Base-by-base conservation (phyloP, 2,797 vertebrate genomes). In the Botia kubotai region DNA sequence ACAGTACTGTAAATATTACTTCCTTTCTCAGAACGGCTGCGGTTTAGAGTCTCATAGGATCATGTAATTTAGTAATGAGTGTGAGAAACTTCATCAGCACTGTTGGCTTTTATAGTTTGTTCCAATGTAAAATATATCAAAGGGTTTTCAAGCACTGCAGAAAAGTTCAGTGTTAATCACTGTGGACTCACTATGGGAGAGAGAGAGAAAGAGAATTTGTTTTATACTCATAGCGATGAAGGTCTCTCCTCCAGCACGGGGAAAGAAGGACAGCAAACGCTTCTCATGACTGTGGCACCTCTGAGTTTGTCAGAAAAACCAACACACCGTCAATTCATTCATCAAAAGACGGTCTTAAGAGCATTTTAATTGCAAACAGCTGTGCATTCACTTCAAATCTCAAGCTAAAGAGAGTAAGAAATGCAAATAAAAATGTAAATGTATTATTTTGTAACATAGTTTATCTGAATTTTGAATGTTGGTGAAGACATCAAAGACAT, bases 71-170 rank as follows among this genome's bases (percentile, higher is more conserved):
- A 1, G 11, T 58, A 60, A 77, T 77, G 53, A 60, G 36, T 77
- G 53, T 69, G 36, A 77, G 39, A 77, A 77, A 58, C 53, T 58
- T 58, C 6, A 48, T 70, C 17, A 0, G 53, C 75, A 48, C 66
- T 39, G 29, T 7, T 79, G 73, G 23, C 66, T 82, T 77, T 69
- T 74, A 79, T 62, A 75, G 79, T 85, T 85, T 79, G 80, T 79
- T 82, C 58, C 79, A 67, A 84, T 81, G 83, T 48, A 79, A 79
- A 79, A 79, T 70, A 76, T 67, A 82, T 84, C 80, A 84, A 82
- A 84, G 71, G 21, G 39, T 12, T 60, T 63, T 79, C 26, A 79
- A 23, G 55, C 46, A 71, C 26, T 52, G 43, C 12, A 23, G 67
- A 62, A n/a, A 63, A 43, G 43, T 71, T 29, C 70, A 36, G 67